phyloP scores from a whole-genome alignment of 2,888 invertebrate genomes.

The Isotomurus palustris region DNA sequence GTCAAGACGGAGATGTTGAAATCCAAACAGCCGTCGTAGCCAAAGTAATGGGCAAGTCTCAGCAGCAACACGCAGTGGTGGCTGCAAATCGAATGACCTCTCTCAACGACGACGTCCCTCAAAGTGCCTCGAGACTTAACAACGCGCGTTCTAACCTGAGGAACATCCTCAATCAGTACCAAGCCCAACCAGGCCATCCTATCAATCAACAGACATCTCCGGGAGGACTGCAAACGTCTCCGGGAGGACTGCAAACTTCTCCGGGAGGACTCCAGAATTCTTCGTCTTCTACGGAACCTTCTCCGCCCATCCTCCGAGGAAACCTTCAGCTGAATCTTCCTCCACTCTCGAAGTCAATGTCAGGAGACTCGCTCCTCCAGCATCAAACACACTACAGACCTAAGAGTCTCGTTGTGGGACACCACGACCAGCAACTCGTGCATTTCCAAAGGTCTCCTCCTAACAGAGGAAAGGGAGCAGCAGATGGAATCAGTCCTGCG shows the following conservation, averaged over 20 bases:
- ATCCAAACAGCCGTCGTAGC: constrained; percentile 54
- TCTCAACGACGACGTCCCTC: constrained; percentile 25
- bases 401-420: constrained; percentile 5
- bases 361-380: constrained; percentile 38
- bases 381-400: constrained; percentile 2
- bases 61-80: constrained; percentile 67
- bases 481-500: not conserved
- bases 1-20: constrained; percentile 6
- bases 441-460: not conserved
- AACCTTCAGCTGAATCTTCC: constrained; percentile 27
- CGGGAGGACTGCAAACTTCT: constrained; percentile 32
- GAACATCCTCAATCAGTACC: constrained; percentile 38
- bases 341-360: constrained; percentile 43
- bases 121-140: constrained; percentile 25
- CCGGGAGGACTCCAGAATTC: constrained; percentile 12
- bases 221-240: constrained; percentile 34
- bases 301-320: constrained; percentile 17
- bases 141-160: constrained; percentile 39
- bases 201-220: constrained; percentile 41
- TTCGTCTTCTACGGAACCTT: constrained; percentile 16
- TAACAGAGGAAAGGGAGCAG: not conserved
- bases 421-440: constrained; percentile 12
- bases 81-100: constrained; percentile 44
- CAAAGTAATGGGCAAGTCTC: constrained; percentile 71
- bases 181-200: too few relatives aligned